Evolutionary conservation across 2,113 vertebrate species (phyloP).

Genomic region (Phalacrocorax carbo): DNA sequence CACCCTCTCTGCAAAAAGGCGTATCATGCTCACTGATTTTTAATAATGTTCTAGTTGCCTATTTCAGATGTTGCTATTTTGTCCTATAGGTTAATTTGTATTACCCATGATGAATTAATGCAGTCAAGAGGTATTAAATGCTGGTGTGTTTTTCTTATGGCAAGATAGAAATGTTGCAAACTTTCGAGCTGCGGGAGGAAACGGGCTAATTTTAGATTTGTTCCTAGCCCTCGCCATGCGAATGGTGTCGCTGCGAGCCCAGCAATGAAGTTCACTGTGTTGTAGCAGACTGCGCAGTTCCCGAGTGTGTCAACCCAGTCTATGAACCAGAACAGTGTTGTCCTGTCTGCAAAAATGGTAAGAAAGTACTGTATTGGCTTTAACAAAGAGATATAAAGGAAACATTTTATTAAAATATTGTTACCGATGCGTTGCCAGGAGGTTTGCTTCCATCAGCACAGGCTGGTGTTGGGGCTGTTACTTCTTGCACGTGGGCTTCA

Average conservation of each 20-base stretch:
- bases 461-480: background rate
- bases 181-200: slow-evolving; percentile 70
- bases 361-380: slow-evolving; percentile 74
- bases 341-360: slow-evolving; percentile 99
- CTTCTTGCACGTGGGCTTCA: background rate
- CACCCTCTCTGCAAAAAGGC: background rate
- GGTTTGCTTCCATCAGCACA: background rate
- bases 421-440: background rate
- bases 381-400: slow-evolving; percentile 54
- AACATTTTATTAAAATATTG: background rate
- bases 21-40: rapidly evolving
- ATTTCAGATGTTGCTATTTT: background rate
- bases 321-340: slow-evolving; percentile 99
- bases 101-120: slow-evolving; percentile 6
- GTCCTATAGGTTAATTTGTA: background rate
- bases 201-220: slow-evolving; percentile 80
- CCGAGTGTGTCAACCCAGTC: slow-evolving; percentile 98
- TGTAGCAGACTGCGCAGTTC: slow-evolving; percentile 98
- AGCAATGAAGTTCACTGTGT: slow-evolving; percentile 99
- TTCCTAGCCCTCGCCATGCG: slow-evolving; percentile 88
- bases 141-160: slow-evolving; percentile 69
- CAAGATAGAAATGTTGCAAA: slow-evolving; percentile 72
- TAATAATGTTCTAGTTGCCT: background rate
- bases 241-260: slow-evolving; percentile 99
- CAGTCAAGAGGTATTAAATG: slow-evolving; percentile 22